Conservation (phyloP, 2,113 vertebrate genomes). For the Tachysurus fulvidraco region DNA sequence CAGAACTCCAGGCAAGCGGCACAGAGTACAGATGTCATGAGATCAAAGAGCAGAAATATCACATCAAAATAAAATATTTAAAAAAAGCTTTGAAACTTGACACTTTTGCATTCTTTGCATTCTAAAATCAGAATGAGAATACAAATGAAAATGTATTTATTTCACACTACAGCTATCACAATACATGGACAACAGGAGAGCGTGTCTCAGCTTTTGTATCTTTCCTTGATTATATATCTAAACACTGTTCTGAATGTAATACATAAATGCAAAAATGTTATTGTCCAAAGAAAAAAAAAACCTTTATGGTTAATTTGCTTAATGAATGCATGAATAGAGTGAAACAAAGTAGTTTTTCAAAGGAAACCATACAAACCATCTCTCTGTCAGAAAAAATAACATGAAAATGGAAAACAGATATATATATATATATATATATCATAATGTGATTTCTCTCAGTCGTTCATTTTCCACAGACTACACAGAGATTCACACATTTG, state of each 20-base stretch:
- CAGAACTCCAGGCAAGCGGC: not conserved
- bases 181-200: not conserved
- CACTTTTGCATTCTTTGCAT: conserved; percentile 3
- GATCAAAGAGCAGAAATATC: conserved; percentile 30
- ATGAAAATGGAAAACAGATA: not conserved
- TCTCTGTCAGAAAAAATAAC: conserved; percentile 30
- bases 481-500: conserved; percentile 24
- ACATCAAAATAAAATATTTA: not conserved
- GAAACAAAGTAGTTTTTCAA: conserved; percentile 12
- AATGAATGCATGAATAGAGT: not conserved
- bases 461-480: conserved; percentile 2
- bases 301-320: not conserved
- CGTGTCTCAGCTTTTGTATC: not conserved
- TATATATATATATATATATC: conserved; percentile 1
- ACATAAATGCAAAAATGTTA: not conserved
- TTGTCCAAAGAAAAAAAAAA: not conserved
- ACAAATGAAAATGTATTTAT: not conserved
- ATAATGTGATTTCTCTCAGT: conserved; percentile 27
- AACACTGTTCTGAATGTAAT: not conserved
- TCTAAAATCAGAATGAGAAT: not conserved
- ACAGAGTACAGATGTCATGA: not conserved
- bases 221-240: not conserved
- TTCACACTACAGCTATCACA: not conserved
- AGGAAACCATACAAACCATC: conserved; percentile 12
- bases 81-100: not conserved